A percentile compares a stretch with the other conserved stretches of the same genome.
Conservation (phyloP, 2,797 vertebrate genomes). For the Intellagama lesueurii region DNA sequence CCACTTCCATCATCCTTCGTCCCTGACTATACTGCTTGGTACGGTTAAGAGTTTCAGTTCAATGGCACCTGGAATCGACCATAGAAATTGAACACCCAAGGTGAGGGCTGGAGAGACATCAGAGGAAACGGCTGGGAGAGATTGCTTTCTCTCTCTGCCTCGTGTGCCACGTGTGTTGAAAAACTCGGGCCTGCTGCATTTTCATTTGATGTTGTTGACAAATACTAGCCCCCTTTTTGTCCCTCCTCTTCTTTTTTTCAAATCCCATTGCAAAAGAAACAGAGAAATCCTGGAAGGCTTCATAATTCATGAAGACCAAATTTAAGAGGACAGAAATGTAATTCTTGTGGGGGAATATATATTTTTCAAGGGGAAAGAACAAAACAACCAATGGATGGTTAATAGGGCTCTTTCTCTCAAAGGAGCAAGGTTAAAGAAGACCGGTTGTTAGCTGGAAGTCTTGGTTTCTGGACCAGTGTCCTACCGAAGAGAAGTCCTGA, state of each 20-base stretch:
- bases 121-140: neutral
- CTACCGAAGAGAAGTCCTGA: no score
- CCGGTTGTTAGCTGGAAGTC: neutral
- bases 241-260: neutral
- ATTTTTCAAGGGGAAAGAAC: slow-evolving; percentile 9
- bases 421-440: slow-evolving; percentile 36
- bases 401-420: slow-evolving; percentile 6
- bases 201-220: neutral
- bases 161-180: neutral
- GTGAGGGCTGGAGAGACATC: slow-evolving; percentile 4
- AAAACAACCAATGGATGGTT: slow-evolving; percentile 10
- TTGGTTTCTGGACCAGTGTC: no score
- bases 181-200: neutral
- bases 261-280: neutral
- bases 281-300: slow-evolving; percentile 32
- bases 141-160: neutral
- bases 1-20: no score
- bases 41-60: neutral
- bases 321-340: slow-evolving; percentile 27
- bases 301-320: slow-evolving; percentile 41
- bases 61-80: neutral
- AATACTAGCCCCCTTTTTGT: neutral
- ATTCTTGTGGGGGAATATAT: neutral
- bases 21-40: neutral
- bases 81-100: slow-evolving; percentile 24